Evolutionary conservation across 2,113 vertebrate genomes (phyloP).

Genomic region (Sebastes schlegelii): DNA sequence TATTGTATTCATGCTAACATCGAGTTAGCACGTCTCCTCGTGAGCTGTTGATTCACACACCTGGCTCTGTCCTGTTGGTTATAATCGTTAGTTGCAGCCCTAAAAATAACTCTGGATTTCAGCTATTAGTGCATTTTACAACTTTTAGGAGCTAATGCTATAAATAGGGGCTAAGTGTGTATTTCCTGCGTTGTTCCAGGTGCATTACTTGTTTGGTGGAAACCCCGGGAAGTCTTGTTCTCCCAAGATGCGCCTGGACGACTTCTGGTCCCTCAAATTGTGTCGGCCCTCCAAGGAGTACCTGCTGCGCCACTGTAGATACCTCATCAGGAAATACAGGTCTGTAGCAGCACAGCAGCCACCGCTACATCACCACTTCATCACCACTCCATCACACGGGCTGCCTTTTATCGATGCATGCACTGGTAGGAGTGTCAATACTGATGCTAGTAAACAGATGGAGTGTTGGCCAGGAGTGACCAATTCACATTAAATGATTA

Average conservation of each 20-base stretch:
- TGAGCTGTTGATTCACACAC: constrained; percentile 1
- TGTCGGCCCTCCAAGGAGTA: constrained; percentile 98
- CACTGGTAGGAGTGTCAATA: neutral
- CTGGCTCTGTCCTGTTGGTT: neutral
- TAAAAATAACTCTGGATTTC: too few species aligned
- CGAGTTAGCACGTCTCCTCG: neutral
- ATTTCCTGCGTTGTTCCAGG: constrained; percentile 79
- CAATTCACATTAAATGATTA: neutral
- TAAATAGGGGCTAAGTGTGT: neutral
- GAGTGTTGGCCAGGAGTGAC: neutral
- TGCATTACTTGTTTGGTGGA: constrained; percentile 98
- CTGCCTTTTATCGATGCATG: neutral
- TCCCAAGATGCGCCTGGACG: constrained; percentile 98
- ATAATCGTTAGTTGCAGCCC: too few species aligned
- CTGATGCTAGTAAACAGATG: neutral
- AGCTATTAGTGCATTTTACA: too few species aligned
- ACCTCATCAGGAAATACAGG: constrained; percentile 98
- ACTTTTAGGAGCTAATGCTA: too few species aligned
- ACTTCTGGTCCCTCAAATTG: constrained; percentile 98
- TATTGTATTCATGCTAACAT: neutral
- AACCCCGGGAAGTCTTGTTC: constrained; percentile 99
- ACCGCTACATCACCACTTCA: neutral
- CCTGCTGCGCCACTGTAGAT: constrained; percentile 97
- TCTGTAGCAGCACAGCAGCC: constrained; percentile 50
- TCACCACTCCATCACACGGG: neutral